Evolutionary conservation across 2,888 invertebrate genomes (phyloP).

Genomic region (Coenonympha arcania): DNA sequence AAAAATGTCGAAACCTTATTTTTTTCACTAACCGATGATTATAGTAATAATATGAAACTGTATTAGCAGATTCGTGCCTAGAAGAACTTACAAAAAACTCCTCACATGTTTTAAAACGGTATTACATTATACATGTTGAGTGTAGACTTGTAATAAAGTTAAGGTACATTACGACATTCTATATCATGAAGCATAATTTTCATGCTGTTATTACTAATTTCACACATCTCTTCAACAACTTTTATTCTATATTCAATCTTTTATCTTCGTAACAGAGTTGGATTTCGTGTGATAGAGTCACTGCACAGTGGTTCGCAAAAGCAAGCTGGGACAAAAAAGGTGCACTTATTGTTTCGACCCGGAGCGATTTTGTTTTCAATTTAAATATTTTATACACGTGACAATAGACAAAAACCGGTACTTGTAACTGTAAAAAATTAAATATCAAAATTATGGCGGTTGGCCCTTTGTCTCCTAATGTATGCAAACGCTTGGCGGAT

Average conservation of each 20-base stretch:
- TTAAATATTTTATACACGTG: constrained; percentile 69
- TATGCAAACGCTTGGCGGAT: constrained; percentile 64
- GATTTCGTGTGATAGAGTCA: constrained; percentile 21
- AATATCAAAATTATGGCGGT: constrained; percentile 72
- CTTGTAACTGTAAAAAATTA: constrained; percentile 72
- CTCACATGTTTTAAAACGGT: too few relatives aligned
- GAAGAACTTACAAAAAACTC: too few relatives aligned
- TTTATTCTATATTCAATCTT: constrained; percentile 22
- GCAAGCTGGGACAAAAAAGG: constrained; percentile 49
- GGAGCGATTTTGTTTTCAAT: constrained; percentile 65
- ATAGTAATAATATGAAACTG: too few relatives aligned
- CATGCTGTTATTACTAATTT: constrained; percentile 49
- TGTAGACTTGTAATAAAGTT: too few relatives aligned
- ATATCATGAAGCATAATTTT: constrained; percentile 33
- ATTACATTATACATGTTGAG: too few relatives aligned
- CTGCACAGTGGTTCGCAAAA: constrained; percentile 36
- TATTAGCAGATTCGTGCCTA: too few relatives aligned
- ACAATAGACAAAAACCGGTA: constrained; percentile 72
- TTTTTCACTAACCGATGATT: too few relatives aligned
- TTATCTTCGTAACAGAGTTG: background rate
- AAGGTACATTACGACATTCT: constrained; percentile 19
- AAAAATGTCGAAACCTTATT: too few relatives aligned
- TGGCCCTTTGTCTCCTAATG: constrained; percentile 61
- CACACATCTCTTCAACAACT: constrained; percentile 25
- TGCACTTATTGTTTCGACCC: constrained; percentile 64